Conservation (phyloP, 2,797 vertebrate genomes). For the Vespertilio murinus region DNA sequence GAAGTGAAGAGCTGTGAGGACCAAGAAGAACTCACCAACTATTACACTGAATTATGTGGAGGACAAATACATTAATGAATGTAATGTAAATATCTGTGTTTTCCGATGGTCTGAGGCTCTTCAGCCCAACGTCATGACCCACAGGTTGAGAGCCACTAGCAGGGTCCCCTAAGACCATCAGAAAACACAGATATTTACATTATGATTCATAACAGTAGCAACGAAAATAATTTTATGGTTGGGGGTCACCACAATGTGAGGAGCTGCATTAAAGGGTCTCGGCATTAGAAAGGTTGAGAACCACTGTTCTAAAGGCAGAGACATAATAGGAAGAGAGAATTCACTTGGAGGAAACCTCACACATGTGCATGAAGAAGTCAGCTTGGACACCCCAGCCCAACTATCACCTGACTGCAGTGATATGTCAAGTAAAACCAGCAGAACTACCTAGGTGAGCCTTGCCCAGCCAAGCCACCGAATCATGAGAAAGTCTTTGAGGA, state of each 20-base stretch:
- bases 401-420: background rate
- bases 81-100: too few relatives aligned
- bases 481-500: background rate
- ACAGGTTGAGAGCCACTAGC: too few relatives aligned
- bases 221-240: too few relatives aligned
- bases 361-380: background rate
- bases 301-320: background rate
- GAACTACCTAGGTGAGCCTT: background rate
- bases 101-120: too few relatives aligned
- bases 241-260: too few relatives aligned
- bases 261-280: too few relatives aligned
- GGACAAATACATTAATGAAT: background rate
- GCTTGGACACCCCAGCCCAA: background rate
- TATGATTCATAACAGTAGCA: too few relatives aligned
- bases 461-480: slow-evolving; percentile 8
- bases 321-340: background rate
- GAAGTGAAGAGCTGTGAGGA: background rate
- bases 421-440: background rate
- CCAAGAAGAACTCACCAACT: background rate
- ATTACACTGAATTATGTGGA: background rate
- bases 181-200: too few relatives aligned
- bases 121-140: too few relatives aligned
- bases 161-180: too few relatives aligned
- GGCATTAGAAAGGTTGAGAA: too few relatives aligned
- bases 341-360: background rate